Evolutionary conservation across 1,140 invertebrate species (phyloP).

Genomic region (Myzus persicae): DNA sequence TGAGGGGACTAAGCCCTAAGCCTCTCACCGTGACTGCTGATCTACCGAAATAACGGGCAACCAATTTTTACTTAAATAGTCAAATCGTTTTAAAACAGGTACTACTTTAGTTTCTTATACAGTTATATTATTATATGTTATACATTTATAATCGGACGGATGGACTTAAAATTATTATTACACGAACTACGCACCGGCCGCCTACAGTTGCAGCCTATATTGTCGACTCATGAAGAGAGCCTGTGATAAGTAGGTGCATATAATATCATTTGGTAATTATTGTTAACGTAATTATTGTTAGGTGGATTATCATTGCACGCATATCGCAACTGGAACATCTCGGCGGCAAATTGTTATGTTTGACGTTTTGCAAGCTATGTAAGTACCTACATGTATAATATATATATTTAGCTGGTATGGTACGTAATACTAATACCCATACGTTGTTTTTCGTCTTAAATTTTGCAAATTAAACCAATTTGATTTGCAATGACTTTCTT

Average conservation of each 20-base stretch:
- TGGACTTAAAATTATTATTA: not conserved
- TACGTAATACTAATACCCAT: not conserved
- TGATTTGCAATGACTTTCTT: not conserved
- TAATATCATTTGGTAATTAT: not conserved
- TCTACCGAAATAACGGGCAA: no score
- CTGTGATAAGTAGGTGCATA: not conserved
- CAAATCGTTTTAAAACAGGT: not conserved
- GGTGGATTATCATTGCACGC: not conserved
- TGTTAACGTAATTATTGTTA: not conserved
- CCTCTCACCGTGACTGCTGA: no score
- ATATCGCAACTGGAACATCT: not conserved
- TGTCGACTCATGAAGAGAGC: not conserved
- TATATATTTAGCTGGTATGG: not conserved
- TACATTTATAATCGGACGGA: no score
- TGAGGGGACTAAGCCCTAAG: not conserved
- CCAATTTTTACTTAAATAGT: no score
- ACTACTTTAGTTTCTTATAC: not conserved
- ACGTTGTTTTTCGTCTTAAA: not conserved
- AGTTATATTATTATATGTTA: not conserved
- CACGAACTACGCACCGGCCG: not conserved
- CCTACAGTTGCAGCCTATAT: not conserved
- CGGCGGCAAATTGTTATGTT: conserved; percentile 11
- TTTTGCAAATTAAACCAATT: not conserved
- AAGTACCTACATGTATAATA: not conserved
- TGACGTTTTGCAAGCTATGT: not conserved